Evolutionary conservation across 2,888 invertebrate genomes (phyloP), one percentile per base, ranked within the genome.

Genomic region (Thecophora atra): DNA sequence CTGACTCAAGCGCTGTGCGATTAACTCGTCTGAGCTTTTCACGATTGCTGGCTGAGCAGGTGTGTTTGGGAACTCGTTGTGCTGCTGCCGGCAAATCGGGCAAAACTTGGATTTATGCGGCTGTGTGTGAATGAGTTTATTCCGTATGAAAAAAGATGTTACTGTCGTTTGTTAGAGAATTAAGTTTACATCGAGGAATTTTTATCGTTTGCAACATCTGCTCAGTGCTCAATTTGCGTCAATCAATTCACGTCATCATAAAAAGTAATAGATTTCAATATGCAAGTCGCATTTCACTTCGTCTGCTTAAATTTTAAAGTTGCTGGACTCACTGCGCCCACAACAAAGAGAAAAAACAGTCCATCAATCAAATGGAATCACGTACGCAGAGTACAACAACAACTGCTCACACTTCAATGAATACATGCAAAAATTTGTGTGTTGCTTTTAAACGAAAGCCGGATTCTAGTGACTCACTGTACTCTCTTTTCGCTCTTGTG

Each of bases 41-140:
- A 21, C 24, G 54, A 54, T 54, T 19, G 54, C n/a, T 17, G 4
- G n/a, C 13, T 7, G 47, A 60, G 30, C 62, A 62, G 62, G 62
- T 62, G 62, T 37, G 37, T 28, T n/a, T 37, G n/a, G 21, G n/a
- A 13, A 19, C 42, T 37, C 37, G 19, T 37, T 62, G 30, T 37
- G 5, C 19, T 37, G 54, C 37, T 62, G 21, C 62, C 37, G 17
- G 62, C 42, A 62, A 62, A 62, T 62, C 62, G 54, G 19, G 54
- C 51, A 51, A 30, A 30, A 30, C 30, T 30, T 30, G 30, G n/a
- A n/a, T n/a, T n/a, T n/a, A n/a, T n/a, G n/a, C n/a, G n/a, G n/a
- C n/a, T n/a, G n/a, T n/a, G n/a, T n/a, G n/a, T n/a, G n/a, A n/a
- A 5, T 19, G 44, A 44, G 13, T 44, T 7, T 44, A 44, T 44